Percentiles rank a stretch among this genome's conserved stretches.
Conservation (phyloP, 2,113 vertebrate genomes). For the Apteryx owenii region DNA sequence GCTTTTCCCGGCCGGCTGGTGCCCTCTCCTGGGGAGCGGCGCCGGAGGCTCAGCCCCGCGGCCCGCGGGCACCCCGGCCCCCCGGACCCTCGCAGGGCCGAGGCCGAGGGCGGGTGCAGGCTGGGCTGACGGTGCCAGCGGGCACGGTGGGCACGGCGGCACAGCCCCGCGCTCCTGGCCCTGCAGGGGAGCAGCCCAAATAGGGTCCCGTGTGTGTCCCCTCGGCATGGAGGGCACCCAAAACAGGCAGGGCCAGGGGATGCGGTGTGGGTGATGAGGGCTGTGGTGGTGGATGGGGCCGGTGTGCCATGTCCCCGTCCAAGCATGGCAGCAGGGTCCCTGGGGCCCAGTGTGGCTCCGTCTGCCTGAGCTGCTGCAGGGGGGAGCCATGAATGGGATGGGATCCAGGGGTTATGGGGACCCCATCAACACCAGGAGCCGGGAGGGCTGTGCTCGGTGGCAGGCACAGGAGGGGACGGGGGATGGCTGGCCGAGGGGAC, state of each 20-base stretch:
- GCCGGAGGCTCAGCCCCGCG: neutral
- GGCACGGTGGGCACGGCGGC: too few relatives aligned
- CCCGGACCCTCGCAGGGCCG: accelerated
- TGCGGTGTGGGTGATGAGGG: accelerated
- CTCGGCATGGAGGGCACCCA: too few relatives aligned
- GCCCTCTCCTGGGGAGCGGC: constrained; percentile 46
- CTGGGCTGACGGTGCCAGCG: accelerated
- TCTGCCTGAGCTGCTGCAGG: too few relatives aligned
- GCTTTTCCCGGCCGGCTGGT: neutral
- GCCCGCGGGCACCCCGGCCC: accelerated
- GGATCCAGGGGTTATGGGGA: neutral
- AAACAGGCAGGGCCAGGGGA: neutral
- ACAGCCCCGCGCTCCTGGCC: too few relatives aligned
- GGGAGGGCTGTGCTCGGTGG: neutral
- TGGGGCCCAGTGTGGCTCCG: neutral
- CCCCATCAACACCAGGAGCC: neutral
- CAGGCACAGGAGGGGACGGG: too few relatives aligned
- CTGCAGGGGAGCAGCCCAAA: neutral
- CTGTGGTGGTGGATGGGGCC: neutral
- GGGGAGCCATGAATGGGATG: accelerated
- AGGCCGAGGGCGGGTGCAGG: neutral
- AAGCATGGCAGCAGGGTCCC: too few relatives aligned
- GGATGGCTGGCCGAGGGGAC: neutral
- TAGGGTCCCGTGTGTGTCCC: too few relatives aligned
- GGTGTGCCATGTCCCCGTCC: neutral